Percentiles rank a stretch among this genome's conserved stretches.
Conservation (phyloP, 2,797 vertebrate species). For the Cynodonichthys magdalenae region DNA sequence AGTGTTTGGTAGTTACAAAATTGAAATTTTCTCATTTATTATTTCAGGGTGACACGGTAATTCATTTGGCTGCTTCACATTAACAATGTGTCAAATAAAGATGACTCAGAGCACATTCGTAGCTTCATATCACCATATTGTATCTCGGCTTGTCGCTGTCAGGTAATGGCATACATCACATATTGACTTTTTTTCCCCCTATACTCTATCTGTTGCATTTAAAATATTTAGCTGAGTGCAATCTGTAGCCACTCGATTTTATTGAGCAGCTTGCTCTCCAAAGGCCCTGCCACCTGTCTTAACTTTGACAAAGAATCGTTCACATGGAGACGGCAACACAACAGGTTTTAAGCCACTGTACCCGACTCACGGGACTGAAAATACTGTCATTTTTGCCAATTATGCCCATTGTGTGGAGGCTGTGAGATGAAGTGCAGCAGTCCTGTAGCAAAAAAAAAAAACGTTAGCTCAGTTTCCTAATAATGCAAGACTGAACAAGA, state of each 20-base stretch:
- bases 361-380: constrained; percentile 26
- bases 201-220: constrained; percentile 21
- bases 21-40: constrained; percentile 55
- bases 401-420: constrained; percentile 25
- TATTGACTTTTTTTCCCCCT: constrained; percentile 27
- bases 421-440: constrained; percentile 41
- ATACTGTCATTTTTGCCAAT: constrained; percentile 30
- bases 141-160: constrained; percentile 41
- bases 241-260: constrained; percentile 17
- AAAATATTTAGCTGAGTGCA: constrained; percentile 36
- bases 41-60: constrained; percentile 54
- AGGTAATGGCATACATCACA: constrained; percentile 21
- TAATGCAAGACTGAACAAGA: constrained; percentile 37
- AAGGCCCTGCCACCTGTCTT: neutral
- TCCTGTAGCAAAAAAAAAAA: constrained; percentile 27
- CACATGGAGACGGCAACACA: constrained; percentile 21
- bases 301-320: constrained; percentile 16
- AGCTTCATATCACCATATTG: constrained; percentile 45
- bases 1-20: constrained; percentile 46
- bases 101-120: constrained; percentile 48
- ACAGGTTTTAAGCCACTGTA: constrained; percentile 4
- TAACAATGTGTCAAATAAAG: constrained; percentile 61
- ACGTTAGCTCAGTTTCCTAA: constrained; percentile 37
- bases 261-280: neutral
- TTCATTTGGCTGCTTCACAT: constrained; percentile 59